These are phyloP conservation scores for Chelidonichthys spinosus DNA, from an alignment of 2,797 vertebrate species.

Conservation along the genomic window DNA sequence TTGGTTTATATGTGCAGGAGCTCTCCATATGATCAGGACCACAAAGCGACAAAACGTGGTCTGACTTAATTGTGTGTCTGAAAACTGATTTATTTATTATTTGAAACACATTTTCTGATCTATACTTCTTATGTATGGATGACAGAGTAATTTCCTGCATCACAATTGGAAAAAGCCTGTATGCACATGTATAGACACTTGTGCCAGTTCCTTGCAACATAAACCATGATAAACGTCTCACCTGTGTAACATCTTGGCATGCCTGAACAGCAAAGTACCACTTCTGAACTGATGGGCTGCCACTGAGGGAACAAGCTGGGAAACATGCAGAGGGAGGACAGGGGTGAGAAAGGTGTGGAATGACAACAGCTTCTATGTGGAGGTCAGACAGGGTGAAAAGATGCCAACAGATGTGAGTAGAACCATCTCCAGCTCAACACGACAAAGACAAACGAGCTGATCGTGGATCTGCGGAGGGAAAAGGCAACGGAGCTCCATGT, in stretches of 20 bases:
- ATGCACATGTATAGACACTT: no score
- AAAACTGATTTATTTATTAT: neutral
- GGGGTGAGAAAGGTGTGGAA: neutral
- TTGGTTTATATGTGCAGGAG: neutral
- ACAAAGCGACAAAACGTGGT: neutral
- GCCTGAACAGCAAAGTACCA: slow-evolving; percentile 74
- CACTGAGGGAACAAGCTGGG: slow-evolving; percentile 74
- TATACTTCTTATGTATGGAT: neutral
- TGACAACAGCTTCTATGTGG: neutral
- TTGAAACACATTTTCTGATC: neutral
- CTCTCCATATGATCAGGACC: neutral
- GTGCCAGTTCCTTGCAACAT: neutral
- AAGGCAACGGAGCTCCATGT: no score
- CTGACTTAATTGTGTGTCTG: neutral
- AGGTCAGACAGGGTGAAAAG: neutral
- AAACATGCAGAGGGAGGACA: slow-evolving; percentile 2
- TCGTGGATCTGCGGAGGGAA: no score
- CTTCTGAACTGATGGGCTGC: slow-evolving; percentile 64
- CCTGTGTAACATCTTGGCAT: slow-evolving; percentile 61
- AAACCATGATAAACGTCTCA: slow-evolving; percentile 32
- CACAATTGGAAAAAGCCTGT: neutral
- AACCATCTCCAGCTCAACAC: no score
- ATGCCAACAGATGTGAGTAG: neutral
- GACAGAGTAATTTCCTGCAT: neutral
- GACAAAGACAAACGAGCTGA: no score